Percentiles rank a stretch among this genome's conserved stretches.
Conservation (phyloP, 2,888 invertebrate species). For the Sisyra nigra region DNA sequence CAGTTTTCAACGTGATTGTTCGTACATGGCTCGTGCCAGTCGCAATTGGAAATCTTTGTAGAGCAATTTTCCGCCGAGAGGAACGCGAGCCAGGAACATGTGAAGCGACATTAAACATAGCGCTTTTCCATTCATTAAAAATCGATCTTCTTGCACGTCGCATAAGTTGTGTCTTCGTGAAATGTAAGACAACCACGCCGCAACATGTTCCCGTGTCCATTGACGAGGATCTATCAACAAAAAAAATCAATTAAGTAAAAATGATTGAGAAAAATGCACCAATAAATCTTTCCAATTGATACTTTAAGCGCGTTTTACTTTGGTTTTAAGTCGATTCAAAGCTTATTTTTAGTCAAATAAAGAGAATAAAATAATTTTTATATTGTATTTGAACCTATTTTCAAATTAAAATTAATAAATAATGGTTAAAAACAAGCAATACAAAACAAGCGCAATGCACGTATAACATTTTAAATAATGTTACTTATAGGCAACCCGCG, state of each 20-base stretch:
- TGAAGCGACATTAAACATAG: constrained; percentile 60
- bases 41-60: constrained; percentile 55
- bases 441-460: no score
- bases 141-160: constrained; percentile 38
- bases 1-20: no score
- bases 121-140: constrained; percentile 69
- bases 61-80: constrained; percentile 46
- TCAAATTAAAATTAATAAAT: no score
- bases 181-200: constrained; percentile 44
- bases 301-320: no score
- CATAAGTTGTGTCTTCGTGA: constrained; percentile 38
- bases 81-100: constrained; percentile 57
- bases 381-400: no score
- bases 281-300: no score
- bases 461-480: no score
- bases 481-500: no score
- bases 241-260: constrained; percentile 10
- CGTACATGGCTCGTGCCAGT: constrained; percentile 48
- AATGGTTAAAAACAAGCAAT: no score
- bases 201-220: constrained; percentile 55
- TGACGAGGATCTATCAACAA: constrained; percentile 46
- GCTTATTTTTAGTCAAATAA: no score
- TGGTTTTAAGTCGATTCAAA: no score
- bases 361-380: no score
- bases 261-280: neutral